These are phyloP conservation scores for Spizella passerina DNA, from an alignment of 2,797 vertebrate genomes.

Conservation along the genomic window DNA sequence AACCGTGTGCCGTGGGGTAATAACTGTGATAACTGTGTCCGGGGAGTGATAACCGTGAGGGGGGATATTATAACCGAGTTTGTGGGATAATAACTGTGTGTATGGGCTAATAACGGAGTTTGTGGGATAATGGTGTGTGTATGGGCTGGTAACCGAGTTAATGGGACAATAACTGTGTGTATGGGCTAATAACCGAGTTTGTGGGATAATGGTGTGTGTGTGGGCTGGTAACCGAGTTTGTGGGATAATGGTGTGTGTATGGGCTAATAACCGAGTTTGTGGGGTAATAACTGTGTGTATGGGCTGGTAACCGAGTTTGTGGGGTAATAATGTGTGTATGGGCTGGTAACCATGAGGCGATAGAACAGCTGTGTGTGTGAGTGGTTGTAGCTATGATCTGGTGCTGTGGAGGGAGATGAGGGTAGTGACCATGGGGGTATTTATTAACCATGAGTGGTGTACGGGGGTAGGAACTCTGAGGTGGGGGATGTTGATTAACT, in stretches of 20 bases:
- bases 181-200: too few relatives aligned
- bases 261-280: too few relatives aligned
- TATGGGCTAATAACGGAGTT: too few relatives aligned
- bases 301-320: background rate
- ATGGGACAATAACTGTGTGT: background rate
- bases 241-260: too few relatives aligned
- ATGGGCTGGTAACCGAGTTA: background rate
- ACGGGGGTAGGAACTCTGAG: background rate
- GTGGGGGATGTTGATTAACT: background rate
- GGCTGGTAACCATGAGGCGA: too few relatives aligned
- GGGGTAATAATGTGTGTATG: accelerated
- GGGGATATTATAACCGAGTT: background rate
- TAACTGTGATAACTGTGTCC: too few relatives aligned
- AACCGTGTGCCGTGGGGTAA: too few relatives aligned
- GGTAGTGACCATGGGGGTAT: accelerated
- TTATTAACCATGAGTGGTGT: background rate
- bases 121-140: background rate
- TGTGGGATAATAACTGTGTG: background rate
- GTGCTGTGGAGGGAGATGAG: background rate
- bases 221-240: background rate
- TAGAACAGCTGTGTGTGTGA: background rate
- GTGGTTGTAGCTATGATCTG: accelerated
- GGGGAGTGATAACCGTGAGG: background rate
- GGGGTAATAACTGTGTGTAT: too few relatives aligned
- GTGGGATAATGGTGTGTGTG: background rate